Evolutionary conservation across 2,113 vertebrate species (phyloP), one percentile per base, ranked within the genome.

Genomic region (Clarias gariepinus): DNA sequence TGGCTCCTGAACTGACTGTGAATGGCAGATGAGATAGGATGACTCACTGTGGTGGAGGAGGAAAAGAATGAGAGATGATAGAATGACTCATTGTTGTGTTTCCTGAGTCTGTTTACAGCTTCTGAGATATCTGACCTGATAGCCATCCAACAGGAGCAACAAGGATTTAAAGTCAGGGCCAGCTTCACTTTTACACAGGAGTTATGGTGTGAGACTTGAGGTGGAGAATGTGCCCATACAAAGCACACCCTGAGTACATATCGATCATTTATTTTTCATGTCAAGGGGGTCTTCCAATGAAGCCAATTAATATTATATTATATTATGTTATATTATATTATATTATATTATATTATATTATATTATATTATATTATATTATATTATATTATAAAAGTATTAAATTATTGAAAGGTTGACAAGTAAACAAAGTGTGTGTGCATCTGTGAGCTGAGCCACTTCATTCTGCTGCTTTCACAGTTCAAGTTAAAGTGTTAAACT

Each of bases 91-190:
- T 74, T 19, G 47, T 79, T 60, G 69, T 80, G 81, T 86, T 87
- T 86, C 86, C 71, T 83, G 83, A 76, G 76, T 84, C 83, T 90
- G 82, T 90, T 89, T 89, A 85, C 88, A 90, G 77, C 87, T 76
- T 30, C 66, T 84, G 68, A 55, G 64, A 41, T 47, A 66, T 7
- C 78, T 28, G 73, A 33, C 68, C 64, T 78, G 71, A 82, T 52
- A 13, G 63, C 28, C 36, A 28, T 63, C 55, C 71, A 64, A 19
- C 57, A 73, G 33, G 55, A 88, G 81, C 84, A 58, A 23, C 36
- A 33, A 57, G 28, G 61, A 36, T 82, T 77, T 61, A 78, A 61
- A 63, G 61, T 30, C 79, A 84, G 21, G 82, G 61, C 8, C 12
- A 8, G 47, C 28, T 47, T 77, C 21, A 64, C 25, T 52, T 52